Evolutionary conservation across 2,888 invertebrate species (phyloP), one percentile per base, ranked within the genome.

Genomic region (Sphecodes monilicornis): DNA sequence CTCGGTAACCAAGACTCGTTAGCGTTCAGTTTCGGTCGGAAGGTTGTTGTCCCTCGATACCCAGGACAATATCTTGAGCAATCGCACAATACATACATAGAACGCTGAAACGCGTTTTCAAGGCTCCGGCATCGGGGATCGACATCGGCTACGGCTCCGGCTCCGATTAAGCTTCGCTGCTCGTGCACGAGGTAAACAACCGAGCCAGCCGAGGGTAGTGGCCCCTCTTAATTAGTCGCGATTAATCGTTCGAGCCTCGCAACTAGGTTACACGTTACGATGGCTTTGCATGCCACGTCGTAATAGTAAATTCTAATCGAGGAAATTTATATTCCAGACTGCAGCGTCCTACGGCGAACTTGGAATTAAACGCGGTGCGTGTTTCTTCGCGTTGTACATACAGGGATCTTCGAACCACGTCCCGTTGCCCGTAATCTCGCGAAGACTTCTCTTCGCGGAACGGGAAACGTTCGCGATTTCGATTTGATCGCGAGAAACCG

Each of bases 201-300:
- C 64, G 64, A 32, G 64, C 60, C 41, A 68, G 68, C 26, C 75
- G 71, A 70, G 78, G 69, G 75, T 75, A 26, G 36, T 54, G 80
- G 60, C 80, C 81, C 79, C 78, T 83, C 87, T 88, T 88, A 88
- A 88, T 88, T 88, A 88, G 87, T 69, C 68, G 77, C 88, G 80
- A 87, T 88, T 88, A 88, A 88, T 88, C 85, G 88, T 86, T 82
- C 71, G 76, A 41, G 74, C 77, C 43, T 22, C 68, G 78, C 85
- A 88, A 88, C 86, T 85, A 80, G 88, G 88, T 88, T 88, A 88
- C 86, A 82, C 80, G 66, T 82, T 86, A 79, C 87, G 87, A 86
- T 78, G 86, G 84, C 84, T 86, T 88, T 80, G 76, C 84, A 78
- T 70, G 78, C 80, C 70, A 73, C 72, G 76, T 76, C 74, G 82